Conservation (phyloP, 1,140 invertebrate genomes). For the Drosophila subobscura region DNA sequence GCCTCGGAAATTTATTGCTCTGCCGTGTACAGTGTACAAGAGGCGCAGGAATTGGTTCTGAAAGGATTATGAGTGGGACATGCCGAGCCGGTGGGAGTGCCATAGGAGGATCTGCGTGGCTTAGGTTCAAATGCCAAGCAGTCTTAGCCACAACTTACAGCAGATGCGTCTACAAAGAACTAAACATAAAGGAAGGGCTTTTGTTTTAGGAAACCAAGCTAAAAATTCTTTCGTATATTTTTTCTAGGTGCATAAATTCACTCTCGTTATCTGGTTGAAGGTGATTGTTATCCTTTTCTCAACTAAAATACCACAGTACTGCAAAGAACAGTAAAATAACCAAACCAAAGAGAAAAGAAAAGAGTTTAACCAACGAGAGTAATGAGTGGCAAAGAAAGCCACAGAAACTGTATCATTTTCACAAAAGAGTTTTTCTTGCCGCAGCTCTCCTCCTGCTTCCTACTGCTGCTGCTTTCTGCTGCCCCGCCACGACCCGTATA, state of each 20-base stretch:
- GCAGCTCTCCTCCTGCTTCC: neutral
- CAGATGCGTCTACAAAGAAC: slow-evolving; percentile 3
- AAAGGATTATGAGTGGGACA: slow-evolving; percentile 55
- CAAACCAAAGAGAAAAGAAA: slow-evolving; percentile 8
- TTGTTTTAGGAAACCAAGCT: neutral
- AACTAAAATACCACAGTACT: too few relatives aligned
- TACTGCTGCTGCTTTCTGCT: slow-evolving; percentile 3
- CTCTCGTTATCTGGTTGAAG: too few relatives aligned
- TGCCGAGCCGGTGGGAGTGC: neutral
- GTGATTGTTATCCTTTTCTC: too few relatives aligned
- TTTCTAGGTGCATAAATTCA: too few relatives aligned
- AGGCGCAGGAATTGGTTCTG: slow-evolving; percentile 14
- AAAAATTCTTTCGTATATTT: too few relatives aligned
- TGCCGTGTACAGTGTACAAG: slow-evolving; percentile 19
- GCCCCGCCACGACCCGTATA: slow-evolving; percentile 29
- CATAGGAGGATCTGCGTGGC: neutral
- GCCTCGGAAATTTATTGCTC: slow-evolving; percentile 53
- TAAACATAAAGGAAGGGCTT: neutral
- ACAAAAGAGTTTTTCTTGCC: neutral
- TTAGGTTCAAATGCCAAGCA: slow-evolving; percentile 53
- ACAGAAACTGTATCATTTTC: neutral
- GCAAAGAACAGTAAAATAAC: too few relatives aligned
- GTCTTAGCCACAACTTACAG: neutral
- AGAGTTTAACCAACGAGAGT: slow-evolving; percentile 6
- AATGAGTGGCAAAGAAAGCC: neutral